Evolutionary conservation across 1,140 invertebrate genomes (phyloP).

Genomic region (Acromyrmex charruanus): DNA sequence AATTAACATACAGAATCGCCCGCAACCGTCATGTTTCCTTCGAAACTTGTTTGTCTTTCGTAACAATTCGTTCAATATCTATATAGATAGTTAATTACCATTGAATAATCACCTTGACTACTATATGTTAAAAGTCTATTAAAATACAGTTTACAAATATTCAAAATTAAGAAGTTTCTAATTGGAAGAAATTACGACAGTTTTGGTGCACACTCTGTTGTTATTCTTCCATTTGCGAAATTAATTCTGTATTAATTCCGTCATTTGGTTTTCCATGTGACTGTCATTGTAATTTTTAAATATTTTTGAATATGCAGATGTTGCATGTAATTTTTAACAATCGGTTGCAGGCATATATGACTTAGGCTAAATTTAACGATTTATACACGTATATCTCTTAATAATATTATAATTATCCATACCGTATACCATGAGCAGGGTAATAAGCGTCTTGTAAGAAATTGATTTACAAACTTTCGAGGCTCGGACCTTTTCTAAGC

Average conservation of each 20-base stretch:
- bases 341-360: slow-evolving; percentile 53
- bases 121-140: not conserved
- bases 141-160: not conserved
- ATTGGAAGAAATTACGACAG: slow-evolving; percentile 9
- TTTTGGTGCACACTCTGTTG: not conserved
- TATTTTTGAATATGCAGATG: slow-evolving; percentile 18
- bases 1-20: slow-evolving; percentile 35
- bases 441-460: slow-evolving; percentile 34
- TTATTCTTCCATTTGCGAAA: slow-evolving; percentile 10
- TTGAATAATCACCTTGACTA: not conserved
- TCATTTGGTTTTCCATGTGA: slow-evolving; percentile 1
- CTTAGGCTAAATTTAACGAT: slow-evolving; percentile 30
- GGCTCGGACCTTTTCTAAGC: not conserved
- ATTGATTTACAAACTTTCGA: slow-evolving; percentile 45
- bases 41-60: not conserved
- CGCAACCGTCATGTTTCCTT: slow-evolving; percentile 20
- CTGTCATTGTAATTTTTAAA: slow-evolving; percentile 22
- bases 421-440: slow-evolving; percentile 46
- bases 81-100: not conserved
- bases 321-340: slow-evolving; percentile 41
- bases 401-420: slow-evolving; percentile 52
- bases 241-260: slow-evolving; percentile 35
- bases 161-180: not conserved
- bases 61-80: not conserved
- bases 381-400: slow-evolving; percentile 25